Base-by-base conservation (phyloP, 2,797 vertebrate genomes). In the Buphagus erythrorhynchus region DNA sequence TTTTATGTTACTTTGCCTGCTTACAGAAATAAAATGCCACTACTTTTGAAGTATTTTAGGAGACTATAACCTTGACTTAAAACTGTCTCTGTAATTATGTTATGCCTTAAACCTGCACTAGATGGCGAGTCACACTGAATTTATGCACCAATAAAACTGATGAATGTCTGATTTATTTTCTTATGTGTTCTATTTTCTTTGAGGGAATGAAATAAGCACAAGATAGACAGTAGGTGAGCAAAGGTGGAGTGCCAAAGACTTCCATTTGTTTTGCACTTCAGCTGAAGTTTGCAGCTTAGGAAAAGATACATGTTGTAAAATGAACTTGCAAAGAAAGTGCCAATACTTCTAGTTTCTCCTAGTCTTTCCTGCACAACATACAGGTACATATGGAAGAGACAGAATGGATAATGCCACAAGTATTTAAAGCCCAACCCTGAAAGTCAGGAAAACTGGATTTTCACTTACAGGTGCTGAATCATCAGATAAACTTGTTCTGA, bases 61-160 rank as follows among this genome's bases (percentile, higher is more conserved):
- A 73, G 19, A 42, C 31, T 4, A 58, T 40, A 28, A n/a, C n/a
- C 43, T 72, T 43, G n/a, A 63, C 86, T 83, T 57, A 42, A 73
- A 71, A 25, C 1, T 0, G 4, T 16, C 8, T 48, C 67, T 77
- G 22, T 67, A 81, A 86, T 71, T 51, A 55, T 67, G 91, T 33
- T 81, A 26, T 95, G 43, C 77, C 57, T 75, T n/a, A 81, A 86
- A 82, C 35, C 36, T 15, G 49, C 95, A 78, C 95, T 93, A 96
- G 95, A 86, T 92, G 95, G 94, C 49, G 45, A 89, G 55, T 94
- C 58, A 72, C 65, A 40, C 74, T 65, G 80, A 84, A 79, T 15
- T 76, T 78, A 57, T 3, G 3, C 33, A 72, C 36, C 43, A 40
- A 20, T 54, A 73, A 80, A 79, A 65, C 24, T 10, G 35, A 62